Evolutionary conservation across 2,888 invertebrate genomes (phyloP).

Genomic region (Ophion obscuratus): DNA sequence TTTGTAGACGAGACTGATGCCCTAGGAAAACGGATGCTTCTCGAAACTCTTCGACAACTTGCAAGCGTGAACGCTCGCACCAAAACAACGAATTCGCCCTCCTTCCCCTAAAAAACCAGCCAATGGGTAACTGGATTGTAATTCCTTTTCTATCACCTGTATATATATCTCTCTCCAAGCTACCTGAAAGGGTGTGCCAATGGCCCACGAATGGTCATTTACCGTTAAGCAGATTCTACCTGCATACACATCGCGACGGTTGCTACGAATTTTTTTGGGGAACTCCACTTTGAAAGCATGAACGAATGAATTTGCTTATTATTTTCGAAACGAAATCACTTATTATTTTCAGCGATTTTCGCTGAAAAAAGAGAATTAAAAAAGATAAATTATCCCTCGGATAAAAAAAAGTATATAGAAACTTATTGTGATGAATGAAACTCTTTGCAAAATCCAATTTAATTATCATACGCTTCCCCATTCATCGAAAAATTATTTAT

Average conservation of each 20-base stretch:
- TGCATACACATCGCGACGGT: neutral
- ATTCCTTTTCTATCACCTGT: slow-evolving; percentile 3
- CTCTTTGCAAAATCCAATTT: too few species aligned
- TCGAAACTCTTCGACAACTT: slow-evolving; percentile 7
- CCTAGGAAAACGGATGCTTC: slow-evolving; percentile 1
- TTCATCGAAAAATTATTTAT: too few species aligned
- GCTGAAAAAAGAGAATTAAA: too few species aligned
- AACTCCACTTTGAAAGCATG: neutral
- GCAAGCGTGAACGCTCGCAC: slow-evolving; percentile 4
- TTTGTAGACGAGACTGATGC: slow-evolving; percentile 29
- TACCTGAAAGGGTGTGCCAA: slow-evolving; percentile 2
- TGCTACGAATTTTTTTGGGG: slow-evolving; percentile 2
- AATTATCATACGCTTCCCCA: too few species aligned
- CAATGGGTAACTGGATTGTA: slow-evolving; percentile 7
- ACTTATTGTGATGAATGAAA: too few species aligned
- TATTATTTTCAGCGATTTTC: too few species aligned
- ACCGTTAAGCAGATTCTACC: neutral
- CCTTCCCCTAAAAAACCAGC: neutral
- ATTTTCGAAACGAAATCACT: too few species aligned
- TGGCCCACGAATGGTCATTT: too few species aligned
- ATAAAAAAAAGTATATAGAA: too few species aligned
- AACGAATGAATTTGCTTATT: too few species aligned
- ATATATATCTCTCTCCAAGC: slow-evolving; percentile 10
- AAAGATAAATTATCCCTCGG: too few species aligned
- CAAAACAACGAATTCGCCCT: slow-evolving; percentile 8